Evolutionary conservation across 2,888 invertebrate species (phyloP).

Genomic region (Nysson spinosus): DNA sequence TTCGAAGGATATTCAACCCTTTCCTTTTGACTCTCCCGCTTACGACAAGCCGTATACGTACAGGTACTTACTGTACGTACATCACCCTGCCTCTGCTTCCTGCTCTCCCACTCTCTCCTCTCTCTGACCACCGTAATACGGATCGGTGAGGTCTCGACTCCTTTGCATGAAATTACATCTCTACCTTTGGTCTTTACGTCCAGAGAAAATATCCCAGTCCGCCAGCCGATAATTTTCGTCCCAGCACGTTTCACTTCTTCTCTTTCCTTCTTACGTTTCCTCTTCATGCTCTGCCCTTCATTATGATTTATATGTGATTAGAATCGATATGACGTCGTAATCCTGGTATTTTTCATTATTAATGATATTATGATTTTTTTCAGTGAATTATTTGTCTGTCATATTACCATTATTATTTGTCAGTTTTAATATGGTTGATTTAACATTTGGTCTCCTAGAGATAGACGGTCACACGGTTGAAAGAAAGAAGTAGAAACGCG

Average conservation of each 20-base stretch:
- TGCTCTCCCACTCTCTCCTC: conserved; percentile 24
- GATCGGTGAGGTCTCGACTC: conserved; percentile 46
- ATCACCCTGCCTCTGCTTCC: conserved; percentile 42
- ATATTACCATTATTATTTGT: no score
- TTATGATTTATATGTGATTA: neutral
- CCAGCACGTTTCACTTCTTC: neutral
- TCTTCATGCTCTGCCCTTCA: neutral
- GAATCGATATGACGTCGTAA: no score
- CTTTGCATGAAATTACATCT: conserved; percentile 68
- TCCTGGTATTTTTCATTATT: no score
- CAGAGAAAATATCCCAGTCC: conserved; percentile 48
- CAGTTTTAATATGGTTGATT: no score
- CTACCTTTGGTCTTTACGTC: conserved; percentile 55
- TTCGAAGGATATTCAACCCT: conserved; percentile 17
- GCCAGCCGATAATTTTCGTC: conserved; percentile 25
- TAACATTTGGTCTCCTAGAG: no score
- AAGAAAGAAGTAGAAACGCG: conserved; percentile 12
- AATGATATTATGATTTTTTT: no score
- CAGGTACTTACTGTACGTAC: conserved; percentile 47
- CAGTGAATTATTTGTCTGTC: no score
- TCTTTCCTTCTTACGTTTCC: neutral
- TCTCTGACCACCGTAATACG: conserved; percentile 15
- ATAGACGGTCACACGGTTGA: neutral
- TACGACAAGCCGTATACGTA: conserved; percentile 22
- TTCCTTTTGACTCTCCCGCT: conserved; percentile 21